Base-by-base conservation (phyloP, 1,140 invertebrate genomes). In the Phthorimaea operculella region DNA sequence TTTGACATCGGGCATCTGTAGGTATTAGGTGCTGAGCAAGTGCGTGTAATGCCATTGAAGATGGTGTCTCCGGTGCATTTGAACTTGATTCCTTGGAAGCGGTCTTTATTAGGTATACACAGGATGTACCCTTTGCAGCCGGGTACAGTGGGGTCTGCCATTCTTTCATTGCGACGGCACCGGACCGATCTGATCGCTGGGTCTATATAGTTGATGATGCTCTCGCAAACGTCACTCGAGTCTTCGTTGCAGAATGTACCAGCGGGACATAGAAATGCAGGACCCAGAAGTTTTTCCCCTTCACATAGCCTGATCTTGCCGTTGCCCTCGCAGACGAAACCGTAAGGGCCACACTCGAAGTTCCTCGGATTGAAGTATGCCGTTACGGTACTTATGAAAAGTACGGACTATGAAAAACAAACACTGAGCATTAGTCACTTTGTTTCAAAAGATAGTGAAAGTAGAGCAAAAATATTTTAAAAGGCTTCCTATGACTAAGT, bases 91-190 rank as follows among this genome's bases (percentile, higher is more conserved):
- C 74, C 79, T 72, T 83, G 79, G 58, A 81, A 79, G 10, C 73
- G 69, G 47, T 76, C 76, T 56, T 76, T 80, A 56, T 80, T 83
- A 0, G 79, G 72, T 53, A 85, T 80, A 54, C 82, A 85, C 4
- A 85, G 54, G 11, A 85, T 82, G 54, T 85, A 85, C 11, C 80
- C 82, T 65, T 83, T 85, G 57, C 82, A 85, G 4, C 66, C 71
- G 1, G 78, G 69, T 1, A 85, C 76, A 36, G 51, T 79, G 0
- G 80, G 71, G 52, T 85, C 80, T 0, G 76, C 77, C 0, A 83
- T 67, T 51, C 82, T 69, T 64, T 83, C 80, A 53, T 73, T 72
- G 15, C 73, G 65, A 33, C 74, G 66, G 45, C 82, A 85, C 1
- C 73, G 68, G 10, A 83, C 54, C 9, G 60, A 69, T 45, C 63